phyloP scores from a whole-genome alignment of 64 coral and sea anemone species.

The Cladopsammia gracilis region DNA sequence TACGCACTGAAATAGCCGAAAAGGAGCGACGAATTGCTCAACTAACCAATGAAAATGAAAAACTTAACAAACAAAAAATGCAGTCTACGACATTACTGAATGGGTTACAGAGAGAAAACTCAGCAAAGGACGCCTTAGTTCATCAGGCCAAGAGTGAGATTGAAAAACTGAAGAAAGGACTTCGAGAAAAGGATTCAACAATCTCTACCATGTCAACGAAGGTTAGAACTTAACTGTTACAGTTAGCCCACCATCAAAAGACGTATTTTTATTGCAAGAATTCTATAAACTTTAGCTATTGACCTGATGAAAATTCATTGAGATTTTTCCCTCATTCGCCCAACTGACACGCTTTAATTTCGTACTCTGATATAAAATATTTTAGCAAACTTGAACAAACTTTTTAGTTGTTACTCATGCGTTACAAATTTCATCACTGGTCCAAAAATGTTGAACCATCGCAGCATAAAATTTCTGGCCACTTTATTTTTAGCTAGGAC shows the following conservation, averaged over 20 bases:
- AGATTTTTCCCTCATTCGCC: too few species aligned
- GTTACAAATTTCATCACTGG: too few species aligned
- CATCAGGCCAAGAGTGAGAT: conserved; percentile 82
- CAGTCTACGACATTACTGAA: conserved; percentile 88
- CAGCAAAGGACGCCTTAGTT: conserved; percentile 85
- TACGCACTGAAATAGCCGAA: conserved; percentile 87
- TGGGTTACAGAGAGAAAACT: conserved; percentile 86
- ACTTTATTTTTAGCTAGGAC: conserved; percentile 49
- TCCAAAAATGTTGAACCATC: too few species aligned
- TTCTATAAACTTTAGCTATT: too few species aligned
- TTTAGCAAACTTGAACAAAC: too few species aligned
- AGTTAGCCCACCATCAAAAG: background rate
- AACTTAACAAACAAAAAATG: conserved; percentile 84
- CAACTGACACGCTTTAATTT: too few species aligned
- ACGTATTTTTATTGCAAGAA: background rate
- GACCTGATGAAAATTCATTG: too few species aligned
- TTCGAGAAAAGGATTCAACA: conserved; percentile 80
- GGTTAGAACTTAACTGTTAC: conserved; percentile 35
- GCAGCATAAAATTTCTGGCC: too few species aligned
- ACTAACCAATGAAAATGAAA: conserved; percentile 77
- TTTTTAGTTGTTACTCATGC: too few species aligned
- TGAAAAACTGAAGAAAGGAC: conserved; percentile 84
- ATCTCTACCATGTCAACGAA: conserved; percentile 85
- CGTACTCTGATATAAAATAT: too few species aligned
- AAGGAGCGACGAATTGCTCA: conserved; percentile 86